Evolutionary conservation across 2,888 invertebrate species (phyloP).

Genomic region (Cerastoderma edule): DNA sequence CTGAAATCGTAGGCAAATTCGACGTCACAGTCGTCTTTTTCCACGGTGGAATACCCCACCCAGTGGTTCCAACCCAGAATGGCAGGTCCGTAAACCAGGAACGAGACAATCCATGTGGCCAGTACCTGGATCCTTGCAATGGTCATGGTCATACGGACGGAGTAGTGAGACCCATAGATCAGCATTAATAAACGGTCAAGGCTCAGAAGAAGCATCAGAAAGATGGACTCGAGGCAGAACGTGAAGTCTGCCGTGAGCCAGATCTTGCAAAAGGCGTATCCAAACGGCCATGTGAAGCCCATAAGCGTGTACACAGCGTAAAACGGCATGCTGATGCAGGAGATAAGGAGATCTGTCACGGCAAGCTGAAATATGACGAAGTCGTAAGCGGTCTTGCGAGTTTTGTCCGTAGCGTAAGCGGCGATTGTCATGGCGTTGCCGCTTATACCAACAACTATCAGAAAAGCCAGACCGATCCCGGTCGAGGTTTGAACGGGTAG

Average conservation of each 20-base stretch:
- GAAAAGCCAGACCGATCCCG: constrained; percentile 44
- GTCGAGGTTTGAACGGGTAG: constrained; percentile 35
- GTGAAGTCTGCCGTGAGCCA: constrained; percentile 68
- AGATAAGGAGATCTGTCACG: constrained; percentile 65
- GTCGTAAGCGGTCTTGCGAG: constrained; percentile 65
- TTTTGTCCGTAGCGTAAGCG: constrained; percentile 64
- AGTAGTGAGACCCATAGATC: constrained; percentile 60
- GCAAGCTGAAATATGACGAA: constrained; percentile 70
- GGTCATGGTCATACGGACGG: constrained; percentile 51
- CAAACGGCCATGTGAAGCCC: constrained; percentile 67
- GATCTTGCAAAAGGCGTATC: constrained; percentile 67
- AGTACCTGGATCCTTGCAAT: constrained; percentile 50
- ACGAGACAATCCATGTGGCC: constrained; percentile 65
- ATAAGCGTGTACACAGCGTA: constrained; percentile 67
- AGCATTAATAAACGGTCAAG: constrained; percentile 67
- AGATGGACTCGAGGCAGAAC: constrained; percentile 65
- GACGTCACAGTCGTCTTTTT: constrained; percentile 66
- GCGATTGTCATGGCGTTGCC: constrained; percentile 70
- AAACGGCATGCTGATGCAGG: constrained; percentile 67
- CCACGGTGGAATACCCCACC: constrained; percentile 63
- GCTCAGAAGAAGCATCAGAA: constrained; percentile 70
- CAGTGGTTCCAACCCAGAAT: constrained; percentile 71
- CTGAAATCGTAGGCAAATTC: constrained; percentile 64
- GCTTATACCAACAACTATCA: constrained; percentile 59
- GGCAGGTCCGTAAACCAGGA: constrained; percentile 67